phyloP scores from a whole-genome alignment of 2,888 invertebrate species.

The Tridacna crocea region DNA sequence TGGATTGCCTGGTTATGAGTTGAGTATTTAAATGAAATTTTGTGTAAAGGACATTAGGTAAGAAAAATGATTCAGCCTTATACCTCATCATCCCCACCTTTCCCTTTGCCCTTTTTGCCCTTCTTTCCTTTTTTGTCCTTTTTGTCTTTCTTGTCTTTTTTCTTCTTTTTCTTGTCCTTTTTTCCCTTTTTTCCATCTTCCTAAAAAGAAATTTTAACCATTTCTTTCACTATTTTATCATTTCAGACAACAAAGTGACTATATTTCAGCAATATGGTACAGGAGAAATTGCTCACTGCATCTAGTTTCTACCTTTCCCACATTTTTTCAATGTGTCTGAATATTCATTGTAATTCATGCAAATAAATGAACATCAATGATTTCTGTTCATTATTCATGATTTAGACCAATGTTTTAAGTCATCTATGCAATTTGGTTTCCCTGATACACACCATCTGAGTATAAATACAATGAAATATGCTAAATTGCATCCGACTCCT shows the following conservation, averaged over 20 bases:
- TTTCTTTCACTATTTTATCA: background rate
- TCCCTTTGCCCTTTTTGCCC: slow-evolving; percentile 85
- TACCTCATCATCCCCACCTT: slow-evolving; percentile 84
- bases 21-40: too few species aligned
- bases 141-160: slow-evolving; percentile 87
- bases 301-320: too few species aligned
- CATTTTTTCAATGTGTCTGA: too few species aligned
- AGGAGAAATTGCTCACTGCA: too few species aligned
- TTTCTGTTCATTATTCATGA: background rate
- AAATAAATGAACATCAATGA: background rate
- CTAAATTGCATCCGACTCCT: too few species aligned
- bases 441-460: too few species aligned
- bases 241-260: background rate
- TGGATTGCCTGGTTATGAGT: too few species aligned
- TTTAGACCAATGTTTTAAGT: background rate
- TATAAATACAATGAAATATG: too few species aligned
- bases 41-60: too few species aligned
- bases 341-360: too few species aligned
- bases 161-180: slow-evolving; percentile 87
- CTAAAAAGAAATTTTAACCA: slow-evolving; percentile 50
- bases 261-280: too few species aligned
- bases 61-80: background rate
- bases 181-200: slow-evolving; percentile 79
- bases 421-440: background rate
- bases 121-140: slow-evolving; percentile 77